Base-by-base conservation (phyloP, 2,888 invertebrate genomes). In the Lasioglossum oenotherae region DNA sequence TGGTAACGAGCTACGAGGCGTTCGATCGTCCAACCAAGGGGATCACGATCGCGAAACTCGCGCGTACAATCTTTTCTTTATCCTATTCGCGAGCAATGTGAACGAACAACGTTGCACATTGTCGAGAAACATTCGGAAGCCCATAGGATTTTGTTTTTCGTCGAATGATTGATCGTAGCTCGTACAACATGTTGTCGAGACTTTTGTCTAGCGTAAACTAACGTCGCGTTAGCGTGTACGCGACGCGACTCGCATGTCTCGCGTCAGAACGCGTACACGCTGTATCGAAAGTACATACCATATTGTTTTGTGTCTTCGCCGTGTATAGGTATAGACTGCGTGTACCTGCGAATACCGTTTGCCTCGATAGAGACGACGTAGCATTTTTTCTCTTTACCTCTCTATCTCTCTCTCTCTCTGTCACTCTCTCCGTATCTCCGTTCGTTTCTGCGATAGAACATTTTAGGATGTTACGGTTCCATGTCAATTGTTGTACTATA, bases 401-500 rank as follows among this genome's bases (percentile, higher is more conserved):
- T 60, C 27, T 31, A 1, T 27, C 27, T 60, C 57, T 57, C 10
- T 60, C 57, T 57, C 10, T 72, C n/a, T 19, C 67, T 19, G 67
- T 67, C 31, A 35, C 6, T 67, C 67, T 35, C 35, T 35, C 19
- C 27, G 27, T 60, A 12, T 67, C 64, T 35, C 57, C 57, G 23
- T 49, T 44, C 4, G 6, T 31, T 64, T 23, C 57, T 72, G 35
- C 27, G 41, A 27, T 41, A 44, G 19, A 16, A 41, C 4, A 72
- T 41, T 57, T 27, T 19, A 4, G n/a, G 41, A 38, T 27, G n/a
- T 35, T 6, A 12, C 27, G 41, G 44, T 23, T 53, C 27, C 44
- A 60, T 31, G 60, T 73, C 73, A 79, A 73, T 79, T 79, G 73
- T 69, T 38, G 69, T 38, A 69, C 23, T n/a, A 69, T 69, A 35